Base-by-base conservation (phyloP, 2,888 invertebrate genomes). In the Hyposoter dolosus region DNA sequence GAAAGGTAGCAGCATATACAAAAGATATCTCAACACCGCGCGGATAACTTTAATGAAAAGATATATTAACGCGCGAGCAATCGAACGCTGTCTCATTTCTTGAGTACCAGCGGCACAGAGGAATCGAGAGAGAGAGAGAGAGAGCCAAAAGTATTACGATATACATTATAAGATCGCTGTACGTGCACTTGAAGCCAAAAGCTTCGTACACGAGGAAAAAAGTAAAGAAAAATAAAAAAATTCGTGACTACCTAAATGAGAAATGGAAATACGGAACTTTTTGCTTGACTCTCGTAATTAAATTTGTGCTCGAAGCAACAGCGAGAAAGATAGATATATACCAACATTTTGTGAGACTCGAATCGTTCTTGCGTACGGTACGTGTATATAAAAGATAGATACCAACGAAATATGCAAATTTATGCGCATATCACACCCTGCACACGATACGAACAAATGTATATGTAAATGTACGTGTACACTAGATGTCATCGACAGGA, bases 211-310 rank as follows among this genome's bases (percentile, higher is more conserved):
- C 17, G n/a, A 50, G n/a, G 1, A 4, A 50, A 50, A 50, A 17
- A 50, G n/a, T 5, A 50, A 50, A 17, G n/a, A 50, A 17, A 50
- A 50, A 50, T 17, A n/a, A 17, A 50, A 43, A 71, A 50, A 78
- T 65, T 66, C 19, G 7, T 28, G 35, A 17, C 12, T 47, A 10
- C 10, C 4, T 60, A 28, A 60, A 45, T 50, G 60, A 68, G 28
- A 75, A 66, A 19, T 35, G 45, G 60, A 75, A 75, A 80, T 72
- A 75, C 50, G 32, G 53, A 79, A 47, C 68, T 79, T 84, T 80
- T 65, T 75, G 47, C 83, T 80, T 43, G 75, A 68, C 69, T 84
- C 79, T 69, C 53, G 79, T 75, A 84, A 84, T 84, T 79, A 84
- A 84, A 84, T 80, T 84, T 75, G 80, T 84, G 28, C 83, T 35